Percentiles rank a stretch among this genome's conserved stretches.
Conservation (phyloP, 1,140 invertebrate genomes). For the Sycobia sp. region DNA sequence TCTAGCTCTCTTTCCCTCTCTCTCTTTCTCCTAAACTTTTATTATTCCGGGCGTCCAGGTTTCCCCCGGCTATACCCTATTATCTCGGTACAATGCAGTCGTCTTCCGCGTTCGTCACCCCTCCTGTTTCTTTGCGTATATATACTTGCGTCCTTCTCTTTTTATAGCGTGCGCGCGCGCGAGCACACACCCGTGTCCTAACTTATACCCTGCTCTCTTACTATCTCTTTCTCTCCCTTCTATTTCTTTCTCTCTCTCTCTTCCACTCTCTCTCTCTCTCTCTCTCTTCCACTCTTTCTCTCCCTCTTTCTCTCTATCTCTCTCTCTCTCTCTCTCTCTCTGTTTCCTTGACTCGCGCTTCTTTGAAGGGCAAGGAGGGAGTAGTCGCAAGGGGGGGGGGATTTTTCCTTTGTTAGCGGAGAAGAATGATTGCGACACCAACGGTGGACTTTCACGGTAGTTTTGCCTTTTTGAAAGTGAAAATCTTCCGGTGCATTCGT, state of each 20-base stretch:
- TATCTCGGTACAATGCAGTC: constrained; percentile 23
- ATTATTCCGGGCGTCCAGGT: constrained; percentile 42
- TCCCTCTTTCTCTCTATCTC: too few species aligned
- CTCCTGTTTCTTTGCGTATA: constrained; percentile 16
- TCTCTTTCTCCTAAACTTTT: constrained; percentile 41
- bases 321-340: not conserved
- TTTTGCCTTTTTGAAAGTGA: constrained; percentile 24
- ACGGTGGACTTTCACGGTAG: not conserved
- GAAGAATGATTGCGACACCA: constrained; percentile 10
- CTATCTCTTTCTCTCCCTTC: too few species aligned
- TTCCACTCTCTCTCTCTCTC: too few species aligned
- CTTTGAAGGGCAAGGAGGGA: too few species aligned
- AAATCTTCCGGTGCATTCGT: constrained; percentile 13
- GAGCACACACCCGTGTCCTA: too few species aligned
- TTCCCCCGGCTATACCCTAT: constrained; percentile 40
- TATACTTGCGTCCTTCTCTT: constrained; percentile 7
- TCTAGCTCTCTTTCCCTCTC: too few species aligned
- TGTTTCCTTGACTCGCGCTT: too few species aligned
- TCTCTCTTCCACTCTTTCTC: too few species aligned
- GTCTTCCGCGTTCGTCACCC: too few species aligned
- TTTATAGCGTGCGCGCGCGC: not conserved
- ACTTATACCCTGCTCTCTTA: too few species aligned
- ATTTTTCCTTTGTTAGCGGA: constrained; percentile 21
- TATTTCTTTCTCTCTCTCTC: too few species aligned
- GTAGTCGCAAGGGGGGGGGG: too few species aligned